Percentiles rank a stretch among this genome's conserved stretches.
Conservation (phyloP, 2,888 invertebrate species). For the Allolobophora icterica region DNA sequence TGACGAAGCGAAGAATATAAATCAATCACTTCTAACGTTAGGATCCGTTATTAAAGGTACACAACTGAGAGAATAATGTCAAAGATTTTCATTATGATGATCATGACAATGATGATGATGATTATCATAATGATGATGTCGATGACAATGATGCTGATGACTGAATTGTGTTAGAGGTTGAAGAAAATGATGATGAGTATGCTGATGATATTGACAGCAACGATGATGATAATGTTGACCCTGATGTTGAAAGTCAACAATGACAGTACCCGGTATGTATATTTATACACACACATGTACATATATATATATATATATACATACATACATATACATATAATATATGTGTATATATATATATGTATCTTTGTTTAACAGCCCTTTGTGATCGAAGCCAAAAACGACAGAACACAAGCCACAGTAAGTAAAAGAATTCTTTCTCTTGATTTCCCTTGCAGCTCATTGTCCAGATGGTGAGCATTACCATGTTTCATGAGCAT, state of each 20-base stretch:
- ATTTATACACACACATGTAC: background rate
- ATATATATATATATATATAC: background rate
- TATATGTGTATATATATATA: background rate
- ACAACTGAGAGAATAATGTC: background rate
- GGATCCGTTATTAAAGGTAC: constrained; percentile 52
- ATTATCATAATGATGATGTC: background rate
- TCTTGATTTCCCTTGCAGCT: background rate
- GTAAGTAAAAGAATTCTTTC: background rate
- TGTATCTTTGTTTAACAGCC: background rate
- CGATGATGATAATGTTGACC: background rate
- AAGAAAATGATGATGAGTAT: background rate
- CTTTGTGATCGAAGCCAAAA: background rate
- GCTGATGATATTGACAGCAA: background rate
- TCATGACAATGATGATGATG: no score
- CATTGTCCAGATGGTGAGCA: background rate
- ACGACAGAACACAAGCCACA: background rate
- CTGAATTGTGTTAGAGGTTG: background rate
- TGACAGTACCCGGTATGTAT: background rate
- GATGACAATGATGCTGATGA: background rate
- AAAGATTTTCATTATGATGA: background rate
- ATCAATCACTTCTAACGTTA: constrained; percentile 49
- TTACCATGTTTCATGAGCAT: background rate
- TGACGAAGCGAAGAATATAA: constrained; percentile 51
- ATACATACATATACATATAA: background rate
- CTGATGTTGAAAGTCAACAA: background rate